phyloP scores from a whole-genome alignment of 1,140 invertebrate genomes.

The Halesus radiatus region DNA sequence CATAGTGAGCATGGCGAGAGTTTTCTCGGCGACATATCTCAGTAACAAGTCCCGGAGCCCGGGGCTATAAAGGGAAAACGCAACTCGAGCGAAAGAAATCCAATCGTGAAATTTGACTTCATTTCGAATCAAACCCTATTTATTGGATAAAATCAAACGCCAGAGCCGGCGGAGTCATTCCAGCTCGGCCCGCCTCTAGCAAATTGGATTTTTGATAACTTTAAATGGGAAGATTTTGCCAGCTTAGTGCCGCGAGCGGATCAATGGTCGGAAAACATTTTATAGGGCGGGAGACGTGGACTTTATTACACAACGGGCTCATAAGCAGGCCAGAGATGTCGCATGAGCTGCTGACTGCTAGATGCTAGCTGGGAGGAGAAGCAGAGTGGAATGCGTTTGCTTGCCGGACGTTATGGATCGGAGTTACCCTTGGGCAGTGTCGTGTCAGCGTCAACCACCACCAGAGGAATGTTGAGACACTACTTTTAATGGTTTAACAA shows the following conservation, averaged over 20 bases:
- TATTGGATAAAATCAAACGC: conserved; percentile 46
- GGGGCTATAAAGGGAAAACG: conserved; percentile 14
- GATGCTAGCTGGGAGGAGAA: no score
- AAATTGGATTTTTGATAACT: conserved; percentile 48
- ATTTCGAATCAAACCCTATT: conserved; percentile 47
- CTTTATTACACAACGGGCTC: conserved; percentile 31
- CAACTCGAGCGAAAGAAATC: conserved; percentile 41
- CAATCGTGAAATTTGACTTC: conserved; percentile 44
- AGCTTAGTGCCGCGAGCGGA: conserved; percentile 39
- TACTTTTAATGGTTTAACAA: no score
- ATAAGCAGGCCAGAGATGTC: not conserved
- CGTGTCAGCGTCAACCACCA: no score
- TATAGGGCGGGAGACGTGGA: conserved; percentile 24
- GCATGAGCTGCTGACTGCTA: not conserved
- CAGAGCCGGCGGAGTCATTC: conserved; percentile 31
- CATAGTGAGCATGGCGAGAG: not conserved
- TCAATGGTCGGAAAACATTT: conserved; percentile 43
- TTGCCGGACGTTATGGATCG: no score
- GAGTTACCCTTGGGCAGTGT: no score
- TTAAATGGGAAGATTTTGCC: conserved; percentile 42
- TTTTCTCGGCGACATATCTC: not conserved
- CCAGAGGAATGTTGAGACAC: no score
- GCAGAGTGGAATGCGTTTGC: no score
- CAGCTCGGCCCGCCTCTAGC: conserved; percentile 20
- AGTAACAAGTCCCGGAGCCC: conserved; percentile 5